phyloP scores from a whole-genome alignment of 2,113 vertebrate genomes.

The Meles meles region DNA sequence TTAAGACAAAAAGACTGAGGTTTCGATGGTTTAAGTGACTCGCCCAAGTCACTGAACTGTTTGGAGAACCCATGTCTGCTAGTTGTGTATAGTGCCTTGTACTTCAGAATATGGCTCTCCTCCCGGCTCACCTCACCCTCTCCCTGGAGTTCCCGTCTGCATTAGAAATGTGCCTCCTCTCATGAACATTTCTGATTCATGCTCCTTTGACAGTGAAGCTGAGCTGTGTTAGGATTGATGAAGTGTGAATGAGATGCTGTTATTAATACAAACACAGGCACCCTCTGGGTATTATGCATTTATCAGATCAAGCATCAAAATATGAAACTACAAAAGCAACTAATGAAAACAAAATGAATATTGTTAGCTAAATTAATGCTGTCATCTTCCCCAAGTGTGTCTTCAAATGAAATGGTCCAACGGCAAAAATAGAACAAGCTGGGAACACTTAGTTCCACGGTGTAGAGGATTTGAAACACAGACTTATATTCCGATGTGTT shows the following conservation, averaged over 20 bases:
- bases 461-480: slow-evolving; percentile 35
- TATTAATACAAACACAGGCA: slow-evolving; percentile 64
- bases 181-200: slow-evolving; percentile 38
- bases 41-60: neutral
- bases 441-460: slow-evolving; percentile 45
- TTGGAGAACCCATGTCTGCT: neutral
- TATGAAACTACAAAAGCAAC: slow-evolving; percentile 60
- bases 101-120: neutral
- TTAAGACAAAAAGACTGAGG: neutral
- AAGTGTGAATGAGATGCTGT: slow-evolving; percentile 48
- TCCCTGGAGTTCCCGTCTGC: neutral
- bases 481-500: slow-evolving; percentile 24
- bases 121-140: neutral
- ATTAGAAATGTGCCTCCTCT: neutral
- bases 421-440: slow-evolving; percentile 50
- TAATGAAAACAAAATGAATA: slow-evolving; percentile 69
- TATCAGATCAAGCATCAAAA: slow-evolving; percentile 62
- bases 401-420: slow-evolving; percentile 58
- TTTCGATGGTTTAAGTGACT: neutral
- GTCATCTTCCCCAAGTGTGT: slow-evolving; percentile 55
- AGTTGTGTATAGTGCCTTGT: neutral
- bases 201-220: neutral
- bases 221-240: slow-evolving; percentile 38
- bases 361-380: slow-evolving; percentile 59
- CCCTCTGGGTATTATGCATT: slow-evolving; percentile 48